Base-by-base conservation (phyloP, 2,888 invertebrate species). In the Labia minor region DNA sequence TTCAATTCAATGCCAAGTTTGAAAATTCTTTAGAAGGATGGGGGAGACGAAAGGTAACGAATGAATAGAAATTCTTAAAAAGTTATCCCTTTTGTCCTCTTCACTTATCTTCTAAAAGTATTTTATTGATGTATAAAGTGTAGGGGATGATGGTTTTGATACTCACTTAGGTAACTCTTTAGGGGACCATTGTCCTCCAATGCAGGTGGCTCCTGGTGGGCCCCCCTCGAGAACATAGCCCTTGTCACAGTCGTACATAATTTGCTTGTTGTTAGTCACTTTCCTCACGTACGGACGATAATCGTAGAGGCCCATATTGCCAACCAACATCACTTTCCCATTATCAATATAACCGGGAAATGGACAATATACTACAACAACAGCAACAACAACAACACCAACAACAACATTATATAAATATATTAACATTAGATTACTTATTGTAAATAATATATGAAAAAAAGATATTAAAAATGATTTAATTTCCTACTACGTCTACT, bases 261-360 rank as follows among this genome's bases (percentile, higher is more conserved):
- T 94, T 78, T 95, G 95, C 72, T 94, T 92, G 76, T 95, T 94
- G 76, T 95, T 94, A 1, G 88, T 79, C 72, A 91, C 90, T 81
- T 90, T 93, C 73, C 87, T 87, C 0, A 97, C 95, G 76, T 97
- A 97, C 0, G 92, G 91, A 66, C 95, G 82, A 76, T 97, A 97
- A 76, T 95, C 94, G 76, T 96, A 97, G 49, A 95, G 82, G 0
- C 96, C 96, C 92, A 95, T 95, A 76, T 95, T 94, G 1, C 95
- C 95, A 0, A 95, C 95, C 1, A 95, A 80, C 1, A 95, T 80
- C 0, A 96, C 92, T 78, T 93, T 92, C 0, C 96, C 96, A 75
- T 95, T 88, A 69, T 86, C 83, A 61, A 96, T 87, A 71, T 88
- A 87, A 0, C 95, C 96, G 11, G 96, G 95, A 76, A 92, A 95